Conservation (phyloP, 2,797 vertebrate species). For the Hippocampus kuda region DNA sequence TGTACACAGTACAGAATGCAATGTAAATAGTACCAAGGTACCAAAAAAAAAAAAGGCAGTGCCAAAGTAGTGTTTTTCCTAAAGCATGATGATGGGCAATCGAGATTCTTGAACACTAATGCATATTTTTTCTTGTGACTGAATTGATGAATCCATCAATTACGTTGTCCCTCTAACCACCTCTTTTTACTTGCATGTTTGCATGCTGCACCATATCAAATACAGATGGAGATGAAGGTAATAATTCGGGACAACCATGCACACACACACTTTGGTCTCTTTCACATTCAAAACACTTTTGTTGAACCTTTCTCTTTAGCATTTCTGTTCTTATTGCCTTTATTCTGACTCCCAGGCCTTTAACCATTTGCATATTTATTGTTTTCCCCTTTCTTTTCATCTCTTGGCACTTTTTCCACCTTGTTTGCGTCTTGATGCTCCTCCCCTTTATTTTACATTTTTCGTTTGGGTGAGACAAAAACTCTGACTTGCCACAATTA, state of each 20-base stretch:
- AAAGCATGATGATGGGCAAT: not conserved
- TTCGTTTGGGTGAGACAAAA: not conserved
- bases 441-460: not conserved
- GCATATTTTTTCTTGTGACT: constrained; percentile 20
- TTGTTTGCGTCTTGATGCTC: constrained; percentile 17
- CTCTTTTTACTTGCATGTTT: constrained; percentile 90
- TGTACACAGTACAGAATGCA: too few species aligned
- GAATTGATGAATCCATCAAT: constrained; percentile 25
- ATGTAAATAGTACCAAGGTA: too few species aligned
- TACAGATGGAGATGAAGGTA: constrained; percentile 93
- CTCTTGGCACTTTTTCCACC: constrained; percentile 17
- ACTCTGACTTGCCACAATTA: not conserved
- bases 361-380: constrained; percentile 37
- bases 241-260: constrained; percentile 69
- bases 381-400: constrained; percentile 10
- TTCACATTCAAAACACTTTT: constrained; percentile 30
- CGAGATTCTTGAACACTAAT: not conserved
- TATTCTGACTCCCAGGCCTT: constrained; percentile 50
- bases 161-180: constrained; percentile 70
- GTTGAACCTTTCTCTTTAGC: constrained; percentile 30
- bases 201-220: constrained; percentile 87
- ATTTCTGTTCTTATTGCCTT: constrained; percentile 35
- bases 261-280: constrained; percentile 25
- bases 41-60: not conserved
- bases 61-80: not conserved